A percentile compares a stretch with the other conserved stretches of the same genome.
These are phyloP conservation scores for Elgaria multicarinata DNA, from an alignment of 2,113 vertebrate species.

Conservation along the genomic window DNA sequence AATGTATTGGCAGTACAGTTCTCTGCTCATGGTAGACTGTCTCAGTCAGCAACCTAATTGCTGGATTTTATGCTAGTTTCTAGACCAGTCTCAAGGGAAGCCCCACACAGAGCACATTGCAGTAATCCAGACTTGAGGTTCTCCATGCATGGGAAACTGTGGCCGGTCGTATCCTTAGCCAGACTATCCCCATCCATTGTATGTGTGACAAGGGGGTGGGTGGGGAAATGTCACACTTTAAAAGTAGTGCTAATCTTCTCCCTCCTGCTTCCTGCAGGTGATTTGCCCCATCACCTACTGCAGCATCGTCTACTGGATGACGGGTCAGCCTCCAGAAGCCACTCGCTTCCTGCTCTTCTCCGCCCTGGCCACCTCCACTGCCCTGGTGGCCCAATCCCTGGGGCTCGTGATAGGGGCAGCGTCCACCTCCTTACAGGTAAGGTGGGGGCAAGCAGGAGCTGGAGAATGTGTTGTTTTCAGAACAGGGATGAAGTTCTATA, in stretches of 20 bases:
- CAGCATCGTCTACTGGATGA: constrained; percentile 99
- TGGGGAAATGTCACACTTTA: not conserved
- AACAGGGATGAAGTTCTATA: not conserved
- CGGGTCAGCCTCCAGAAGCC: constrained; percentile 92
- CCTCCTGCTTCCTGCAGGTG: constrained; percentile 75
- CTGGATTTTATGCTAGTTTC: too few relatives aligned
- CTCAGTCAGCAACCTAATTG: too few relatives aligned
- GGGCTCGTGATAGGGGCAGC: constrained; percentile 96
- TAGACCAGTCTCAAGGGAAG: too few relatives aligned
- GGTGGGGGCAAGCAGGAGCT: fast-evolving
- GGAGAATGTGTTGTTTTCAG: not conserved
- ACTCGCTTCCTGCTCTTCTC: constrained; percentile 93
- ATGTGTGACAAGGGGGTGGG: too few relatives aligned
- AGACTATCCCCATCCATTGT: too few relatives aligned
- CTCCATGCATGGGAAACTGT: too few relatives aligned
- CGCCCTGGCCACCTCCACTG: constrained; percentile 90
- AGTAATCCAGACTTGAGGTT: too few relatives aligned
- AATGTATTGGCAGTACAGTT: too few relatives aligned
- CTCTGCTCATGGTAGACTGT: too few relatives aligned
- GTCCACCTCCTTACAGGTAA: constrained; percentile 94
- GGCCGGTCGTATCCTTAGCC: too few relatives aligned
- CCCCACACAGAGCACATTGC: too few relatives aligned
- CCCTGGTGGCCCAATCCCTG: constrained; percentile 94
- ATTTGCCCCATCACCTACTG: constrained; percentile 95
- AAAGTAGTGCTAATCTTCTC: fast-evolving